Evolutionary conservation across 2,113 vertebrate species (phyloP).

Genomic region (Marcusenius ussheri): DNA sequence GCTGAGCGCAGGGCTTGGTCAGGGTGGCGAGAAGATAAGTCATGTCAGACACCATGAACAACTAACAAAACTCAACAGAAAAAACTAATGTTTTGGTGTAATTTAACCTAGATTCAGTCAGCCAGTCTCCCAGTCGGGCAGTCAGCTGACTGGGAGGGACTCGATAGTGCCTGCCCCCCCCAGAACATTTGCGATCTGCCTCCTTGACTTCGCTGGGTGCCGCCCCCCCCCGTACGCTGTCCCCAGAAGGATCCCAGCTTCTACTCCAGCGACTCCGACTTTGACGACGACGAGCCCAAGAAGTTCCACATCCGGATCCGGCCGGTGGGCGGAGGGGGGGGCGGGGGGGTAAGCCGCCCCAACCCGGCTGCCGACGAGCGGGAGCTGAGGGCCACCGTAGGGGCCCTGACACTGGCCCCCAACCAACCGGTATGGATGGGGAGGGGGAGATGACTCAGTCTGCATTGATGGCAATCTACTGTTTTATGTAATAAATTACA

Average conservation of each 20-base stretch:
- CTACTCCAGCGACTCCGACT: conserved; percentile 90
- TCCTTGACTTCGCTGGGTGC: conserved; percentile 62
- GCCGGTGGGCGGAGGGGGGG: conserved; percentile 55
- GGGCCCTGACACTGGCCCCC: conserved; percentile 76
- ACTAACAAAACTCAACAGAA: neutral
- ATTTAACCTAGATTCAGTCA: neutral
- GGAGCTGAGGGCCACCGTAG: conserved; percentile 81
- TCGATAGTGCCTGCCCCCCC: neutral
- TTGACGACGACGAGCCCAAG: conserved; percentile 84
- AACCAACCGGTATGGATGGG: conserved; percentile 54
- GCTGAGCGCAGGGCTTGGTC: neutral
- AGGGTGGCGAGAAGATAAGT: neutral
- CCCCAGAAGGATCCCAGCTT: conserved; percentile 61
- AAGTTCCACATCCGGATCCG: conserved; percentile 86
- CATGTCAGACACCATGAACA: neutral
- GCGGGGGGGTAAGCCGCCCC: conserved; percentile 41
- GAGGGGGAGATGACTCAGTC: neutral
- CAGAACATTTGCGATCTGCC: neutral
- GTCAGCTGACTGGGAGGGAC: neutral
- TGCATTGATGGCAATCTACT: neutral
- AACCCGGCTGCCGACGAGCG: conserved; percentile 64
- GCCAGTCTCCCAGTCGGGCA: no score
- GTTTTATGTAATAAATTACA: neutral
- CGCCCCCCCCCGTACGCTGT: conserved; percentile 43
- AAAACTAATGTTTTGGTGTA: neutral